These are phyloP conservation scores for Leuctra nigra DNA, from an alignment of 2,888 invertebrate genomes.

Conservation along the genomic window DNA sequence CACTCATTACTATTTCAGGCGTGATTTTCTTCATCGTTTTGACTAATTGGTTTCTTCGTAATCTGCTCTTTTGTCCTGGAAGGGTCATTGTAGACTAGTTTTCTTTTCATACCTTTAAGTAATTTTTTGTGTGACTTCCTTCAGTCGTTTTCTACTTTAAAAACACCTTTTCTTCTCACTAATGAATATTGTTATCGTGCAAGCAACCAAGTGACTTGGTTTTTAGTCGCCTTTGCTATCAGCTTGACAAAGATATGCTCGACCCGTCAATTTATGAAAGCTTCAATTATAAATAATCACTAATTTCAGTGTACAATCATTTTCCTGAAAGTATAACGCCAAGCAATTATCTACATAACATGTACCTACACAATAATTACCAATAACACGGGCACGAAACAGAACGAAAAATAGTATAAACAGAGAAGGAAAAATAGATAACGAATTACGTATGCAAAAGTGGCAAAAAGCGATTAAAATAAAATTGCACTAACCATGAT, in stretches of 20 bases:
- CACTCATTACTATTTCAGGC: too few species aligned
- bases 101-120: background rate
- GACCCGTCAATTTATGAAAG: background rate
- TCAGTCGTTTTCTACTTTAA: too few species aligned
- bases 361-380: conserved; percentile 14
- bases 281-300: conserved; percentile 2
- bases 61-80: background rate
- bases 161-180: too few species aligned
- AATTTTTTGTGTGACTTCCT: background rate
- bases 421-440: background rate
- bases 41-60: background rate
- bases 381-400: background rate
- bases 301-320: conserved; percentile 5
- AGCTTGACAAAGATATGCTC: too few species aligned
- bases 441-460: conserved; percentile 13
- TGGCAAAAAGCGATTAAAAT: conserved; percentile 11
- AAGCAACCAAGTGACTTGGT: too few species aligned
- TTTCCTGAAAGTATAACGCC: background rate
- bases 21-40: background rate
- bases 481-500: conserved; percentile 5
- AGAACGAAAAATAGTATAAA: background rate
- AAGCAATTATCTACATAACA: conserved; percentile 7
- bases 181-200: too few species aligned
- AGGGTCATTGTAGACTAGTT: background rate
- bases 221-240: too few species aligned